Base-by-base conservation (phyloP, 2,113 vertebrate genomes). In the Hyla sarda region DNA sequence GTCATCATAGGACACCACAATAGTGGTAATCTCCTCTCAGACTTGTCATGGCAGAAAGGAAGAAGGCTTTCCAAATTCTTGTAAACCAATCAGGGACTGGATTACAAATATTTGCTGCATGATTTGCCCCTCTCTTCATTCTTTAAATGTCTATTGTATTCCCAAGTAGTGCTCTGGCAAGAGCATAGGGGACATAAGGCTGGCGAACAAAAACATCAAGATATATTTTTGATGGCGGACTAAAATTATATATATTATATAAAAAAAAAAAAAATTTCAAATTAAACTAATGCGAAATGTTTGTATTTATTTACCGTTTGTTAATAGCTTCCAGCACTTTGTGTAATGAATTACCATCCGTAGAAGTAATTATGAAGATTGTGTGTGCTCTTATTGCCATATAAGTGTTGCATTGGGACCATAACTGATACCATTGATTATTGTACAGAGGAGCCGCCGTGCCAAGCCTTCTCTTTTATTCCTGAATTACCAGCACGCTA, bases 361-460 rank as follows among this genome's bases (percentile, higher is more conserved):
- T 72, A 58, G 84, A 50, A 28, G 30, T 86, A 79, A 80, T 86
- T 56, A 47, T 79, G 65, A 86, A 17, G 48, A 60, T n/a, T 81
- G 76, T 56, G 84, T 72, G 75, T 25, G 73, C 65, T 81, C 47
- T 30, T 58, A 84, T 30, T 84, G 76, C 76, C 58, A 47, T 73
- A 32, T 41, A 86, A 86, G 84, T 79, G 84, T 80, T 86, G 76
- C 84, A 73, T 58, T 86, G 84, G 84, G 84, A 73, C 76, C 50
- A 86, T 86, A 86, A 86, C 76, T 58, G 76, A 81, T 80, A 71
- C 80, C 76, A 80, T 86, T 86, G 76, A 86, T 86, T 84, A 84
- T 84, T 84, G 72, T 84, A 76, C 37, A 76, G 83, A 84, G 83
- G 28, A 76, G 19, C 56, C 28, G 72, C 83, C 73, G 28, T 76